Evolutionary conservation across 2,113 vertebrate genomes (phyloP), one percentile per base, ranked within the genome.

Genomic region (Mobula birostris): DNA sequence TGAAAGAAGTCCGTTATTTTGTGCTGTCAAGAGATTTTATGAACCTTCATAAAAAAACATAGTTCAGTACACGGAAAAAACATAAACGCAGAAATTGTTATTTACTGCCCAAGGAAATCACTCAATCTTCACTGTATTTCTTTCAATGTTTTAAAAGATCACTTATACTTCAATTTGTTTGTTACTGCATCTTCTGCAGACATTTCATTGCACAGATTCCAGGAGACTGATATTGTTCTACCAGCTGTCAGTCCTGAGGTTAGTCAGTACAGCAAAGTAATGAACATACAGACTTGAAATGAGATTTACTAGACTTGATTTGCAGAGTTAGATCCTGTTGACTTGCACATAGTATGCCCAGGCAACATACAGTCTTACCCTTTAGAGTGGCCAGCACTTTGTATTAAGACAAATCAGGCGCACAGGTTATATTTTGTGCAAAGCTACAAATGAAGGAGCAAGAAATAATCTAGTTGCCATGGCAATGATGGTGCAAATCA

Each of bases 1-100:
- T 19, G 14, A 1, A 90, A 68, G 85, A 68, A 66, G 61, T 61
- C 85, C 32, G 29, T 90, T 90, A 66, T 68, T 66, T 63, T 15
- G 63, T 68, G 85, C 61, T 90, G 85, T 90, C 85, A 90, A n/a
- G 61, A 32, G 61, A 68, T 90, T 90, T 90, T 90, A 90, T 90
- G 85, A 90, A 66, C 58, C 61, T 32, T 61, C 32, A 90, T 68
- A 90, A 90, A 90, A 48, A 61, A 90, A 90, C 27, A 14, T 58
- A 63, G 58, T 66, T n/a, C 56, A 88, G 83, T 61, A 63, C 83
- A 90, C 32, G n/a, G 61, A 90, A 61, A 90, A 66, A 90, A 61
- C 85, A 66, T 90, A 90, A 90, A 90, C 58, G 61, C 29, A 17
- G 58, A 66, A 66, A 90, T 9, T 68, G 85, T 90, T 90, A 90